phyloP scores from a whole-genome alignment of 2,113 vertebrate genomes.

The Psilopogon haemacephalus region DNA sequence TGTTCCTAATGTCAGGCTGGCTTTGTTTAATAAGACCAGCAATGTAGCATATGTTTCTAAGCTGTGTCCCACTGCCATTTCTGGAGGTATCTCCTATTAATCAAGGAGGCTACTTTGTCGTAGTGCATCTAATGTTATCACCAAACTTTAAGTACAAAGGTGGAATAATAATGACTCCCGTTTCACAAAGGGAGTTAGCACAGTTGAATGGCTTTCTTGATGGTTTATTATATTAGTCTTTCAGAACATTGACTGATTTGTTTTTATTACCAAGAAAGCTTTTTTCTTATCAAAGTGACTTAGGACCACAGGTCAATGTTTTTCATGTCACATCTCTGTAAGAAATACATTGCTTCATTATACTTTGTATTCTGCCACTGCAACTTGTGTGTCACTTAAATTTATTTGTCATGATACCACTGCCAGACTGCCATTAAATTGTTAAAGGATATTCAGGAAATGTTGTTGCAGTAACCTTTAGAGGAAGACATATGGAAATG shows the following conservation, averaged over 20 bases:
- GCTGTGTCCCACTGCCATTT: not conserved
- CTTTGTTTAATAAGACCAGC: slow-evolving; percentile 30
- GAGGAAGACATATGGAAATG: slow-evolving; percentile 41
- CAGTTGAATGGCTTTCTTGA: slow-evolving; percentile 31
- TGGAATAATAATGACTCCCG: slow-evolving; percentile 37
- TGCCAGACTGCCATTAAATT: slow-evolving; percentile 59
- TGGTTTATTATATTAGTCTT: slow-evolving; percentile 44
- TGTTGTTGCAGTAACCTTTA: slow-evolving; percentile 63
- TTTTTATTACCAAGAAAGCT: slow-evolving; percentile 64
- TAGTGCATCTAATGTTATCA: slow-evolving; percentile 33
- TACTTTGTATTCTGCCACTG: slow-evolving; percentile 54
- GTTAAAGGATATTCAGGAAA: slow-evolving; percentile 39
- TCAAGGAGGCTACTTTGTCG: slow-evolving; percentile 39
- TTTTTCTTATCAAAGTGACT: slow-evolving; percentile 66
- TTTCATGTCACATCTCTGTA: slow-evolving; percentile 48
- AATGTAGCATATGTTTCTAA: not conserved
- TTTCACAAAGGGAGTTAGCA: not conserved
- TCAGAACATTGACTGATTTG: slow-evolving; percentile 55
- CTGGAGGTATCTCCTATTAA: slow-evolving; percentile 34
- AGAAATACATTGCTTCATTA: slow-evolving; percentile 20
- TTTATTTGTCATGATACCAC: slow-evolving; percentile 68
- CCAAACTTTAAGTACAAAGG: slow-evolving; percentile 31
- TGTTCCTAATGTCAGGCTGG: not conserved
- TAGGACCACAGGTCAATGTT: slow-evolving; percentile 60
- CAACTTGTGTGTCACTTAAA: slow-evolving; percentile 47